Conservation (phyloP, 2,797 vertebrate genomes). For the Sebastes nivosus region DNA sequence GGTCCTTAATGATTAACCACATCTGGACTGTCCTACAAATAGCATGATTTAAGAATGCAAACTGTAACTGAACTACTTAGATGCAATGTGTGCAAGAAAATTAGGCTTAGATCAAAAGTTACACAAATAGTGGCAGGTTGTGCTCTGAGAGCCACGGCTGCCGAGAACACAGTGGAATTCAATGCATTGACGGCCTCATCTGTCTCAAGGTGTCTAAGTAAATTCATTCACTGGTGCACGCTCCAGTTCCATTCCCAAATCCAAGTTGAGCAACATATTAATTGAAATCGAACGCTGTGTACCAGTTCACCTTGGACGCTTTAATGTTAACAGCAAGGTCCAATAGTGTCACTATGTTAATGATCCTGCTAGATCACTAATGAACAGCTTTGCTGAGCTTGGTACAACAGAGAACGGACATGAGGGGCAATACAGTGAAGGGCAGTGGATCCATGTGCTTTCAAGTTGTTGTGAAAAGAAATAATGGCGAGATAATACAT, state of each 20-base stretch:
- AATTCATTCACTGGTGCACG: constrained; percentile 69
- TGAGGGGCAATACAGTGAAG: constrained; percentile 10
- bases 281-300: constrained; percentile 77
- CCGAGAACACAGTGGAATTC: constrained; percentile 77
- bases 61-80: background rate
- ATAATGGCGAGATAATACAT: background rate
- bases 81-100: constrained; percentile 30
- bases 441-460: constrained; percentile 1
- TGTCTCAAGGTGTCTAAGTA: constrained; percentile 76
- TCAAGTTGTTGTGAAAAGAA: background rate
- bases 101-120: constrained; percentile 59
- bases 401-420: constrained; percentile 38
- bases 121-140: constrained; percentile 57
- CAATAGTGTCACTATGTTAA: constrained; percentile 74
- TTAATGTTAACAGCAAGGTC: constrained; percentile 62
- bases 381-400: constrained; percentile 74
- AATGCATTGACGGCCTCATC: constrained; percentile 78
- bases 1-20: background rate
- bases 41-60: background rate
- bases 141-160: constrained; percentile 29
- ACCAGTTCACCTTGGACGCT: constrained; percentile 74
- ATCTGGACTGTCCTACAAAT: background rate
- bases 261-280: constrained; percentile 76
- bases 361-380: constrained; percentile 71
- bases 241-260: constrained; percentile 69